These are phyloP conservation scores for Bembecia ichneumoniformis DNA, from an alignment of 2,888 invertebrate species.

Conservation along the genomic window DNA sequence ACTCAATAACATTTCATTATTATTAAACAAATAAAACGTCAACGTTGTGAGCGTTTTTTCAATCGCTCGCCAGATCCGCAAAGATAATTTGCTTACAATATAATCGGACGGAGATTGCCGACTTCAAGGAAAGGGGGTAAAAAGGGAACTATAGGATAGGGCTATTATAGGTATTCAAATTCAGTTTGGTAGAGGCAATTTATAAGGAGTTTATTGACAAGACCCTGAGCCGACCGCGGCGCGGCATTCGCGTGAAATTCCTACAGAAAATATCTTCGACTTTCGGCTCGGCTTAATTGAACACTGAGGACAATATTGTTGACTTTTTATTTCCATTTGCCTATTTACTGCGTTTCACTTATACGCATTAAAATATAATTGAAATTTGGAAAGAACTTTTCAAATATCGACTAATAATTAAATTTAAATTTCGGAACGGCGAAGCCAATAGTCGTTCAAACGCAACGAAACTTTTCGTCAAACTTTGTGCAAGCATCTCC, in stretches of 20 bases:
- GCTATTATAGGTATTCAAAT: slow-evolving; percentile 73
- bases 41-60: slow-evolving; percentile 25
- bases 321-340: slow-evolving; percentile 32
- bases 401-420: background rate
- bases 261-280: slow-evolving; percentile 46
- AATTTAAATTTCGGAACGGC: background rate
- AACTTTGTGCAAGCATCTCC: background rate
- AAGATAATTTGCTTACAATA: slow-evolving; percentile 73
- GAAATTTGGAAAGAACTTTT: background rate
- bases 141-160: slow-evolving; percentile 52
- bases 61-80: slow-evolving; percentile 54
- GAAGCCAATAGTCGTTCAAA: background rate
- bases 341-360: background rate
- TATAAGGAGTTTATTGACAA: slow-evolving; percentile 72
- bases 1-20: slow-evolving; percentile 16
- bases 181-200: slow-evolving; percentile 63
- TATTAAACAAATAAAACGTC: slow-evolving; percentile 32
- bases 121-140: slow-evolving; percentile 56
- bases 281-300: slow-evolving; percentile 56
- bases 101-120: slow-evolving; percentile 66
- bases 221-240: slow-evolving; percentile 36
- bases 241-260: slow-evolving; percentile 48
- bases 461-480: background rate
- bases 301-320: slow-evolving; percentile 56
- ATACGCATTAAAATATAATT: background rate